Conservation (phyloP, 2,113 vertebrate species). For the Ciconia maguari region DNA sequence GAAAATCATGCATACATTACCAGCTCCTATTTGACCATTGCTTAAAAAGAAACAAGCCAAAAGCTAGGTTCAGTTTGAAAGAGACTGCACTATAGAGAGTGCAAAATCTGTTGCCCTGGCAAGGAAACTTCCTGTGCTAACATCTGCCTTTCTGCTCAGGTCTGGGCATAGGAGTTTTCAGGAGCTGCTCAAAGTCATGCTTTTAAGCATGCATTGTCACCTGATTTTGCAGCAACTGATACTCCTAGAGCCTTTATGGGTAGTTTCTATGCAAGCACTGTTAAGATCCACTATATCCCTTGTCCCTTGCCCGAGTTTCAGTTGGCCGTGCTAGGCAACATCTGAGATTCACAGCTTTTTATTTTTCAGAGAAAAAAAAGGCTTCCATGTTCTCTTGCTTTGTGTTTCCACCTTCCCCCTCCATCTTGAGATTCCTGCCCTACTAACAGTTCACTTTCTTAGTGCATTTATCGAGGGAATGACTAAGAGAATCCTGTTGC, state of each 20-base stretch:
- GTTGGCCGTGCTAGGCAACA: background rate
- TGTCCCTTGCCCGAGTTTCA: background rate
- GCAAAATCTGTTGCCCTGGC: background rate
- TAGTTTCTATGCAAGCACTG: background rate
- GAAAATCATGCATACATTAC: background rate
- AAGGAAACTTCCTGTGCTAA: background rate
- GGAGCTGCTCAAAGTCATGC: background rate
- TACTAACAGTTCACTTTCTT: background rate
- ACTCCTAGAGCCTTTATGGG: background rate
- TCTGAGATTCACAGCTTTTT: background rate
- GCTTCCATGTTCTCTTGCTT: background rate
- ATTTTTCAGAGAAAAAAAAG: background rate
- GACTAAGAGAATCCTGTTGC: background rate
- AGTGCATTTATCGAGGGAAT: background rate
- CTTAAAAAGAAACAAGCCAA: background rate
- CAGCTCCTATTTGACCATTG: background rate
- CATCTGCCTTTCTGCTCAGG: background rate
- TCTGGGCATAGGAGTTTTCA: background rate
- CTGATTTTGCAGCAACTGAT: background rate
- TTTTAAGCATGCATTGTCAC: background rate
- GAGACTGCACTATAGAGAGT: background rate
- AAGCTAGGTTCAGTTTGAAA: background rate
- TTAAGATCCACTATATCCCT: background rate
- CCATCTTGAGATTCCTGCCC: background rate
- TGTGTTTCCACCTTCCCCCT: background rate